A percentile compares a stretch with the other conserved stretches of the same genome.
Evolutionary conservation across 2,888 invertebrate species (phyloP).

Genomic region (Rhodophaea formosa): DNA sequence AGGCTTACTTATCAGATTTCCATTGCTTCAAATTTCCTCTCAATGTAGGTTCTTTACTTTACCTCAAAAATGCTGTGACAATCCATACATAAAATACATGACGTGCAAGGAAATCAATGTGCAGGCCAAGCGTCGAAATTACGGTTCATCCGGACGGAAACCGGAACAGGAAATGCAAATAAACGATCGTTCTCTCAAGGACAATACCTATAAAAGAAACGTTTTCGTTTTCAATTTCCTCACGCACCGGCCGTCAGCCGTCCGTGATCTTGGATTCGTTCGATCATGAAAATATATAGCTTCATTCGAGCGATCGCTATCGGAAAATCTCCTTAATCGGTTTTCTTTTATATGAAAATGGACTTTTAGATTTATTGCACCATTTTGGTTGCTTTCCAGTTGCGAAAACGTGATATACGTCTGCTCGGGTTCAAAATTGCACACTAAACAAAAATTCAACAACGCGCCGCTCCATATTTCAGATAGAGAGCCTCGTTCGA

Average conservation of each 20-base stretch:
- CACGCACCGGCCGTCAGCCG: conserved; percentile 74
- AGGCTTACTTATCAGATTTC: too few species aligned
- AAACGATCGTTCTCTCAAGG: conserved; percentile 47
- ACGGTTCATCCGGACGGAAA: conserved; percentile 26
- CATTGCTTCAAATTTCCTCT: too few species aligned
- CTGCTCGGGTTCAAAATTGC: conserved; percentile 64
- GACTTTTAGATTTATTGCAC: conserved; percentile 77
- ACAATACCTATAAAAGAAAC: conserved; percentile 65
- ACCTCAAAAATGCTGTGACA: not conserved
- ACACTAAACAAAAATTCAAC: conserved; percentile 72
- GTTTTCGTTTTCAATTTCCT: conserved; percentile 74
- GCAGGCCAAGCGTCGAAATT: conserved; percentile 10
- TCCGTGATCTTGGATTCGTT: conserved; percentile 72
- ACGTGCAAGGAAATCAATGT: not conserved
- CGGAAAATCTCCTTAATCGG: conserved; percentile 79
- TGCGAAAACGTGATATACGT: conserved; percentile 69
- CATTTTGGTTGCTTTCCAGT: conserved; percentile 70
- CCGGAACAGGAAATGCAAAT: conserved; percentile 43
- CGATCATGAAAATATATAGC: conserved; percentile 81
- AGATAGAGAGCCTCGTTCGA: conserved; percentile 51
- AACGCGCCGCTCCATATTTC: conserved; percentile 66
- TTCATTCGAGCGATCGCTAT: conserved; percentile 78
- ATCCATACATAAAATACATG: not conserved
- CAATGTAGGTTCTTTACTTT: too few species aligned
- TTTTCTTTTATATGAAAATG: conserved; percentile 80